These are phyloP conservation scores for Creontiades dilutus DNA, from an alignment of 2,888 invertebrate species.

Conservation along the genomic window DNA sequence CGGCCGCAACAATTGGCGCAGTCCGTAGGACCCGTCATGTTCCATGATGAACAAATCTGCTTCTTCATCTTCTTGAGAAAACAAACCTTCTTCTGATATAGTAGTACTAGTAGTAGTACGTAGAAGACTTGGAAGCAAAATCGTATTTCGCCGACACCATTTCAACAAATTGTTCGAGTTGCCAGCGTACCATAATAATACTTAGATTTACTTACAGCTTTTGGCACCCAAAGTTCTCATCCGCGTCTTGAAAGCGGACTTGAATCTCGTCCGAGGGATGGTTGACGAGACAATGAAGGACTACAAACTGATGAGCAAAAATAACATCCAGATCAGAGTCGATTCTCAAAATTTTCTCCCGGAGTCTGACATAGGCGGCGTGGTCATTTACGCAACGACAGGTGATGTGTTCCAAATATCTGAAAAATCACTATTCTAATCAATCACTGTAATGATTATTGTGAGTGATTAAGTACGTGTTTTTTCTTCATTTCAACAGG, in stretches of 20 bases:
- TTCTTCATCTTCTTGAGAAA: too few species aligned
- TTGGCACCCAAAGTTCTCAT: slow-evolving; percentile 44
- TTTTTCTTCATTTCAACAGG: too few species aligned
- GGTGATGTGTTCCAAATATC: too few species aligned
- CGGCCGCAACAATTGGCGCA: too few species aligned
- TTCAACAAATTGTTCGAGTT: background rate
- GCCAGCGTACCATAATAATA: background rate
- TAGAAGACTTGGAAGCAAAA: too few species aligned
- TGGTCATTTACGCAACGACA: slow-evolving; percentile 65
- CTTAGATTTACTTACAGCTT: slow-evolving; percentile 34
- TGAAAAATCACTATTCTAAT: too few species aligned
- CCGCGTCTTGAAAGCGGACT: slow-evolving; percentile 31
- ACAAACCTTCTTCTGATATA: too few species aligned
- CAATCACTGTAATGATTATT: too few species aligned
- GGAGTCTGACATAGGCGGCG: slow-evolving; percentile 63
- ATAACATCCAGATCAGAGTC: background rate
- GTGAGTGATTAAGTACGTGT: too few species aligned
- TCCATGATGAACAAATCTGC: too few species aligned
- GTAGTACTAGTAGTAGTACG: too few species aligned
- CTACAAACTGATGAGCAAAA: background rate
- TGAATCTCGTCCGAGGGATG: background rate
- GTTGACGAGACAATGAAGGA: slow-evolving; percentile 17
- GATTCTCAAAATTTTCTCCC: slow-evolving; percentile 52
- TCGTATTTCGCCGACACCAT: background rate
- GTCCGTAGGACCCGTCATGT: too few species aligned